Percentiles rank a stretch among this genome's conserved stretches.
phyloP scores from a whole-genome alignment of 1,140 invertebrate species.

The Lordiphosa mommai region DNA sequence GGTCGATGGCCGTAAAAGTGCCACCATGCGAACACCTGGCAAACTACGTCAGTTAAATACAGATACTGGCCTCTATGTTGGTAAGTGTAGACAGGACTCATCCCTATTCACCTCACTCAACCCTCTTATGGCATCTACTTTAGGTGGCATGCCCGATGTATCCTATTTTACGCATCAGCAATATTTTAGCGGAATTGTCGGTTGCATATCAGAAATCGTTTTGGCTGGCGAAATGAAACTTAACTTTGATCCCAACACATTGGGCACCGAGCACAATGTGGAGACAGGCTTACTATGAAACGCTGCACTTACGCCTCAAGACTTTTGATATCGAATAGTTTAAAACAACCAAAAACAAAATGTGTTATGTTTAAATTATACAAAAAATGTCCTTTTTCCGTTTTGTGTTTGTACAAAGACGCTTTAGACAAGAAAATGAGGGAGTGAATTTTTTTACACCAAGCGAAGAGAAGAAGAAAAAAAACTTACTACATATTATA shows the following conservation, averaged over 20 bases:
- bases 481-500: constrained; percentile 63
- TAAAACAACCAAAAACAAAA: constrained; percentile 22
- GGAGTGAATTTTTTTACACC: constrained; percentile 64
- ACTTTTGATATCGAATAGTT: constrained; percentile 74
- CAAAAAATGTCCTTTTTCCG: constrained; percentile 44
- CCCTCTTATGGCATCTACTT: constrained; percentile 50
- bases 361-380: constrained; percentile 46
- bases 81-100: constrained; percentile 83
- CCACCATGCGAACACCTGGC: constrained; percentile 89
- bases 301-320: constrained; percentile 60
- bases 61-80: constrained; percentile 90
- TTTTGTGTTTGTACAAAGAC: constrained; percentile 71
- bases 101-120: too few relatives aligned
- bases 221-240: constrained; percentile 87
- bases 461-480: constrained; percentile 26
- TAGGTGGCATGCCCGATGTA: constrained; percentile 88
- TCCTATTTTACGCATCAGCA: constrained; percentile 84
- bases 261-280: constrained; percentile 77
- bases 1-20: constrained; percentile 90
- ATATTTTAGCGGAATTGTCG: constrained; percentile 87
- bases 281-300: constrained; percentile 78
- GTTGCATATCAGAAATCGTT: constrained; percentile 90
- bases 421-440: constrained; percentile 37
- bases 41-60: constrained; percentile 91
- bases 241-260: constrained; percentile 75